A percentile compares a stretch with the other conserved stretches of the same genome.
Evolutionary conservation across 2,113 vertebrate genomes (phyloP).

Genomic region (Myotis davidii): DNA sequence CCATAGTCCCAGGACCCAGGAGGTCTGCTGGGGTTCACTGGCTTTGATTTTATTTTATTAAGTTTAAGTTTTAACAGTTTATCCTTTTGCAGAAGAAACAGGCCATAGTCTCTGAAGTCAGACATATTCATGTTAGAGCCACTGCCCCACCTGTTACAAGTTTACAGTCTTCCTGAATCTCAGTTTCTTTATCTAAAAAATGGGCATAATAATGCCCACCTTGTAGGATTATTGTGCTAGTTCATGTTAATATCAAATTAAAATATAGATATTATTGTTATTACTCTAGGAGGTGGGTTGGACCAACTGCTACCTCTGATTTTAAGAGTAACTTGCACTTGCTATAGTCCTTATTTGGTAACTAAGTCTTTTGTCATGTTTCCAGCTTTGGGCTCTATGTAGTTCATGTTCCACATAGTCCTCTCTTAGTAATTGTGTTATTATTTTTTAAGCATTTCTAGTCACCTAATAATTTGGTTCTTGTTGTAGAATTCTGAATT

Average conservation of each 20-base stretch:
- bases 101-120: not conserved
- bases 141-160: not conserved
- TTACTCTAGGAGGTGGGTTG: not conserved
- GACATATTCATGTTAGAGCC: not conserved
- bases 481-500: not conserved
- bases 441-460: conserved; percentile 30
- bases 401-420: not conserved
- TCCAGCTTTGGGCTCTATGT: not conserved
- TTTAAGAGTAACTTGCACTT: not conserved
- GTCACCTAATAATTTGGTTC: not conserved
- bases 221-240: not conserved
- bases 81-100: not conserved
- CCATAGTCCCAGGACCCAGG: not conserved
- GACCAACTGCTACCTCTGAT: not conserved
- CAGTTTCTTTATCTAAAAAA: not conserved
- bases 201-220: not conserved
- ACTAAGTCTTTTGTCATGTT: not conserved
- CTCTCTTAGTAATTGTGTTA: not conserved
- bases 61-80: not conserved
- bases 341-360: not conserved
- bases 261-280: not conserved
- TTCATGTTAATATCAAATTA: not conserved
- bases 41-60: not conserved
- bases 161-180: not conserved
- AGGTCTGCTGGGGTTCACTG: not conserved